A percentile compares a stretch with the other conserved stretches of the same genome.
Evolutionary conservation across 1,140 invertebrate genomes (phyloP).

Genomic region (Tetraneura akinire): DNA sequence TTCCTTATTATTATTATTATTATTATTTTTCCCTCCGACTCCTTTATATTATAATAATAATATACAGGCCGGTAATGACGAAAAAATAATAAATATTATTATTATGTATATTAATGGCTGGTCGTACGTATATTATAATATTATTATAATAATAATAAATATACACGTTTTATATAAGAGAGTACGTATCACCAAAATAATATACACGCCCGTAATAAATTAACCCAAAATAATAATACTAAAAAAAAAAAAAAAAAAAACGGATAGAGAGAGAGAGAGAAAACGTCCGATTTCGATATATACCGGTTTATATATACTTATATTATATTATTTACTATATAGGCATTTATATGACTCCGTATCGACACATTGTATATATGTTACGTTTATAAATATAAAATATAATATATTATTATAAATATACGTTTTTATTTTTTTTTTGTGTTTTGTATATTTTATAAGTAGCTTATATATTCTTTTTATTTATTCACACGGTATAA

Average conservation of each 20-base stretch:
- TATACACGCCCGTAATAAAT: slow-evolving; percentile 44
- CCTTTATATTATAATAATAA: too few species aligned
- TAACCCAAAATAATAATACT: too few species aligned
- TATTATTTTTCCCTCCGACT: too few species aligned
- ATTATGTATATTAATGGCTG: slow-evolving; percentile 25
- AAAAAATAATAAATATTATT: background rate
- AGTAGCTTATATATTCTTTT: slow-evolving; percentile 36
- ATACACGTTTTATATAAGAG: slow-evolving; percentile 8
- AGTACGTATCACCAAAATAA: slow-evolving; percentile 3
- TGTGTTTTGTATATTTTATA: slow-evolving; percentile 5
- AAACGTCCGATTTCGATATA: slow-evolving; percentile 39
- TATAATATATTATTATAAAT: slow-evolving; percentile 26
- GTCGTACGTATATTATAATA: background rate
- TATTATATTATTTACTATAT: background rate
- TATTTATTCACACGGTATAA: slow-evolving; percentile 47
- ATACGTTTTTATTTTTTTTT: too few species aligned
- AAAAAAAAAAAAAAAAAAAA: too few species aligned
- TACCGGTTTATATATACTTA: slow-evolving; percentile 28
- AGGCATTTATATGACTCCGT: slow-evolving; percentile 42
- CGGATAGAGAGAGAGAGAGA: background rate
- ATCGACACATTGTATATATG: too few species aligned
- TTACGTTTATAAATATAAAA: slow-evolving; percentile 3
- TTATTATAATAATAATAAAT: background rate
- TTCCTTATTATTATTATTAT: too few species aligned
- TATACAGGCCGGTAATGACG: background rate